Percentiles rank a stretch among this genome's conserved stretches.
Conservation (phyloP, 2,888 invertebrate species). For the Hypselothyrea guttata region DNA sequence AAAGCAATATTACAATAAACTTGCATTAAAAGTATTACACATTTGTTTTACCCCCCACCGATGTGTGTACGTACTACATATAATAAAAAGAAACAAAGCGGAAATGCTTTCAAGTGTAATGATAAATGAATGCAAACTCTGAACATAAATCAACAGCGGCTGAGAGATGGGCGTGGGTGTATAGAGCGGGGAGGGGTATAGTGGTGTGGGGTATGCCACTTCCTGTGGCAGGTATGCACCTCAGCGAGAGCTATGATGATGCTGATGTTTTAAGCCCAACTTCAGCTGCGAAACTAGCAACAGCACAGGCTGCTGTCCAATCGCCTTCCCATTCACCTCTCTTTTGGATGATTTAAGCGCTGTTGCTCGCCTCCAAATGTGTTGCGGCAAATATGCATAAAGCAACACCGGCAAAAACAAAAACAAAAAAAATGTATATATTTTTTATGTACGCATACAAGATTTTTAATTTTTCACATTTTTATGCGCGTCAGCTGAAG, state of each 20-base stretch:
- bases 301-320: slow-evolving; percentile 44
- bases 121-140: slow-evolving; percentile 75
- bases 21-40: slow-evolving; percentile 69
- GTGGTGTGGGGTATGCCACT: background rate
- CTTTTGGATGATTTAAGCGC: slow-evolving; percentile 66
- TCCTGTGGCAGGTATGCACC: slow-evolving; percentile 40
- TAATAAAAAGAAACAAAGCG: slow-evolving; percentile 66
- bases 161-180: background rate
- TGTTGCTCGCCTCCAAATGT: slow-evolving; percentile 70
- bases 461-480: slow-evolving; percentile 75
- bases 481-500: slow-evolving; percentile 35
- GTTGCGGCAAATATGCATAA: slow-evolving; percentile 76
- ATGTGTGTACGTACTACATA: slow-evolving; percentile 42
- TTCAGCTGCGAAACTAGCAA: slow-evolving; percentile 66
- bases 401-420: slow-evolving; percentile 53
- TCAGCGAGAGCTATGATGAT: slow-evolving; percentile 34
- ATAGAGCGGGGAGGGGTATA: background rate
- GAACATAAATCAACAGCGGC: slow-evolving; percentile 67
- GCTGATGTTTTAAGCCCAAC: slow-evolving; percentile 74
- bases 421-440: slow-evolving; percentile 7
- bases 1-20: slow-evolving; percentile 23
- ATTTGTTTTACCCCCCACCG: slow-evolving; percentile 36
- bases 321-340: background rate
- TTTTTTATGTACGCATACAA: slow-evolving; percentile 40
- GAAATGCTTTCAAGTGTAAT: slow-evolving; percentile 76